Percentiles rank a stretch among this genome's conserved stretches.
phyloP scores from a whole-genome alignment of 2,113 vertebrate genomes.

The Neolamprologus fasciatus region DNA sequence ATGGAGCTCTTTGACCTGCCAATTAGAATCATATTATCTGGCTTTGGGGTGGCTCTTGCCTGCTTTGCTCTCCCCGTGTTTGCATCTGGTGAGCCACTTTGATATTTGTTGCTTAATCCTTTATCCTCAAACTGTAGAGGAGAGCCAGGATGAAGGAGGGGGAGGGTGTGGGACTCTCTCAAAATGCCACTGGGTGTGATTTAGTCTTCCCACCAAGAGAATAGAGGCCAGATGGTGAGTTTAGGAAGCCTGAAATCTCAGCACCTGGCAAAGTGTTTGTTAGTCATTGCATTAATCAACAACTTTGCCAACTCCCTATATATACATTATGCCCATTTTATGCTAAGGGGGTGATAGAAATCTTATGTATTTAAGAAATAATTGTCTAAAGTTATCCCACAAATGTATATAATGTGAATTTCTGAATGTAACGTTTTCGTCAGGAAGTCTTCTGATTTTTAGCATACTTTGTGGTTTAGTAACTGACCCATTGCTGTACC shows the following conservation, averaged over 20 bases:
- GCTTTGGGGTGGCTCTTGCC: neutral
- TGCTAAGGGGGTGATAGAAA: neutral
- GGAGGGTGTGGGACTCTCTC: neutral
- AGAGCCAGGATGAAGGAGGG: neutral
- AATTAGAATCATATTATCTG: neutral
- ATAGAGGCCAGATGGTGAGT: constrained; percentile 51
- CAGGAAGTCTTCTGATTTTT: neutral
- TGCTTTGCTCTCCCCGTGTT: neutral
- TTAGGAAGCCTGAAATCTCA: constrained; percentile 48
- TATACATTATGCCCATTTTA: constrained; percentile 23
- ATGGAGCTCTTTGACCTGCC: neutral
- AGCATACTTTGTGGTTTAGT: neutral
- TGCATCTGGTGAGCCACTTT: neutral
- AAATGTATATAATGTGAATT: neutral
- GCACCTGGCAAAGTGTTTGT: constrained; percentile 52
- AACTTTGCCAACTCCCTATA: constrained; percentile 32
- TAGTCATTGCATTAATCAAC: constrained; percentile 54
- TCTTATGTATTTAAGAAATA: constrained; percentile 21
- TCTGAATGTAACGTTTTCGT: neutral
- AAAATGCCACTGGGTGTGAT: constrained; percentile 32
- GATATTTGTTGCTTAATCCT: neutral
- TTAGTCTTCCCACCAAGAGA: constrained; percentile 35
- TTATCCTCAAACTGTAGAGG: neutral
- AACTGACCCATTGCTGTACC: neutral
- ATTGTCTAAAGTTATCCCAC: constrained; percentile 11